phyloP scores from a whole-genome alignment of 1,140 invertebrate species.

The Pogonognathellus flavescens region DNA sequence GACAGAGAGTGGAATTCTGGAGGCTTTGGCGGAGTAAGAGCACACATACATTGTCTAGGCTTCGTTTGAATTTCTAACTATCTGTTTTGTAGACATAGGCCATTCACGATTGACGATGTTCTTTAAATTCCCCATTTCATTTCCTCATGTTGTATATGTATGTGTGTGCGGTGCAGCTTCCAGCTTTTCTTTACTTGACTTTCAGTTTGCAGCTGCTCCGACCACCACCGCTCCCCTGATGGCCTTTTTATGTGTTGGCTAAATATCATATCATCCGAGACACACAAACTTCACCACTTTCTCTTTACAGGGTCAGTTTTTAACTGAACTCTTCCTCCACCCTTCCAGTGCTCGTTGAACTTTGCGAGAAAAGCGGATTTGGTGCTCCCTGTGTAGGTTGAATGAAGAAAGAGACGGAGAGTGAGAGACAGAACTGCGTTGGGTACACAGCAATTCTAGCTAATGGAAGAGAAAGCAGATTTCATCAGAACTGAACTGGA shows the following conservation, averaged over 20 bases:
- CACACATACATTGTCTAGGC: not conserved
- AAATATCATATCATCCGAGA: constrained; percentile 30
- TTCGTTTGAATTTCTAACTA: constrained; percentile 10
- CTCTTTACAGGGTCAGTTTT: not conserved
- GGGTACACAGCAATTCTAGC: too few relatives aligned
- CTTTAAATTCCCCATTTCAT: constrained; percentile 34
- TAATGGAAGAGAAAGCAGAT: too few relatives aligned
- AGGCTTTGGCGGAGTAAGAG: too few relatives aligned
- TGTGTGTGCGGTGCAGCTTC: not conserved
- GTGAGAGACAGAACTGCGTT: too few relatives aligned
- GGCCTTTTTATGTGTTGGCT: constrained; percentile 36
- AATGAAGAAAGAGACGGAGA: not conserved
- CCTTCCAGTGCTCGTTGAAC: too few relatives aligned
- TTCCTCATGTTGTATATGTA: not conserved
- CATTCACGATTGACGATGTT: constrained; percentile 31
- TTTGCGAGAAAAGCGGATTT: too few relatives aligned
- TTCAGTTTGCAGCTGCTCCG: constrained; percentile 9
- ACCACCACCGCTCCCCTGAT: constrained; percentile 12
- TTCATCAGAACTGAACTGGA: too few relatives aligned
- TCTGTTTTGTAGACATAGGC: constrained; percentile 19
- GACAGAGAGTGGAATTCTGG: too few relatives aligned
- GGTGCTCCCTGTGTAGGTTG: not conserved
- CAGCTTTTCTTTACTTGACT: not conserved
- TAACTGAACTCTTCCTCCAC: too few relatives aligned
- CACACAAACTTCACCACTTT: not conserved